These are phyloP conservation scores for Thecocarcelia acutangulata DNA, from an alignment of 2,888 invertebrate genomes.

Conservation along the genomic window DNA sequence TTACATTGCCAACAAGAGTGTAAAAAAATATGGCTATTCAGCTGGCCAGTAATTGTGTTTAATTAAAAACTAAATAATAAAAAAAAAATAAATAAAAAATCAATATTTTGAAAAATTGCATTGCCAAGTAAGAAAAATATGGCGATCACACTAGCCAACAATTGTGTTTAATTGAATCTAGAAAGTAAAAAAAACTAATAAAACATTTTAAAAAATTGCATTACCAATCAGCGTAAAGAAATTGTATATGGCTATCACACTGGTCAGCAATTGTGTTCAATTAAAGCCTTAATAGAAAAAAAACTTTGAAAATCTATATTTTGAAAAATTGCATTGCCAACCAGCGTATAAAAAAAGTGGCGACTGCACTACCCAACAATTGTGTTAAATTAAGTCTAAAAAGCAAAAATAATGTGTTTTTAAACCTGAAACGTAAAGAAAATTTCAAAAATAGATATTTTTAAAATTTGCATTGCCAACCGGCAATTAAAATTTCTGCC, in stretches of 20 bases:
- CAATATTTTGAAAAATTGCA: not conserved
- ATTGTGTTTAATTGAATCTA: not conserved
- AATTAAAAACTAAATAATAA: not conserved
- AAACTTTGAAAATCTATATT: not conserved
- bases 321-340: conserved; percentile 13
- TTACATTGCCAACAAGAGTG: conserved; percentile 14
- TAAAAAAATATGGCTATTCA: not conserved
- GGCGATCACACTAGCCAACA: not conserved
- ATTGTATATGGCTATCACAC: too few relatives aligned
- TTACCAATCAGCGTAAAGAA: too few relatives aligned
- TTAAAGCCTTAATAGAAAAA: not conserved
- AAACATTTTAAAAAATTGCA: not conserved
- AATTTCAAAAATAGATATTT: not conserved
- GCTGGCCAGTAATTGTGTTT: not conserved
- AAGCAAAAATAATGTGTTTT: too few relatives aligned
- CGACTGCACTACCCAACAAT: not conserved
- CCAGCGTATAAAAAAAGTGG: too few relatives aligned
- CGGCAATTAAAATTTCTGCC: too few relatives aligned
- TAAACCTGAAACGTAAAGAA: too few relatives aligned
- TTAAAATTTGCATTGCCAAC: conserved; percentile 9
- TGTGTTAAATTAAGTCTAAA: not conserved
- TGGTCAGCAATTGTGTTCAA: not conserved
- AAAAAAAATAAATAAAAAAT: not conserved
- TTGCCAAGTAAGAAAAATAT: conserved; percentile 7
- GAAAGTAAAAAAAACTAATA: not conserved